Evolutionary conservation across 2,113 vertebrate genomes (phyloP).

Genomic region (Apaloderma vittatum): DNA sequence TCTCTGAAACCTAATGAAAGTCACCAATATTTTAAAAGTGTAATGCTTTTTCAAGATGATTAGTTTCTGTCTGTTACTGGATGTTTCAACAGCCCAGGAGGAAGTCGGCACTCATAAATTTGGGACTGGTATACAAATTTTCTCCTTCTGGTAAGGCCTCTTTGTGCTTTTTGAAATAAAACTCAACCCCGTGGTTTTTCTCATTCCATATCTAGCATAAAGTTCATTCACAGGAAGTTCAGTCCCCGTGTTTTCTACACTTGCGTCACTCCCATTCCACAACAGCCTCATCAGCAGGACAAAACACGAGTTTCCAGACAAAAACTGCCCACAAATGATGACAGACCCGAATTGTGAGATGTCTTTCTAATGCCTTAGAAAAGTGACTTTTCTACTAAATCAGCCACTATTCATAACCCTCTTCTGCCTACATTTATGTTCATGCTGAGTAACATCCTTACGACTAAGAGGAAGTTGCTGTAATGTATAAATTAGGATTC

Average conservation of each 20-base stretch:
- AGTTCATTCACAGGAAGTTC: not conserved
- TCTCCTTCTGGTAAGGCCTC: constrained; percentile 2
- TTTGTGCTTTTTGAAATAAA: not conserved
- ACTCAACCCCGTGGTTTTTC: not conserved
- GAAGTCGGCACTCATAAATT: constrained; percentile 33
- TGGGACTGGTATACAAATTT: not conserved
- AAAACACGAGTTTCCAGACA: not conserved
- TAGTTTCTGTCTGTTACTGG: constrained; percentile 35
- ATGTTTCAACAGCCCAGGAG: not conserved
- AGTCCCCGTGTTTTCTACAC: not conserved
- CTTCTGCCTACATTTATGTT: not conserved
- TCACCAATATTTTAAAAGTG: constrained; percentile 50
- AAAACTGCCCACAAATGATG: not conserved
- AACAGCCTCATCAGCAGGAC: not conserved
- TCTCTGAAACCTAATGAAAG: constrained; percentile 61
- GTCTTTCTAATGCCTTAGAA: not conserved
- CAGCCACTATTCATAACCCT: not conserved
- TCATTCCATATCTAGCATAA: not conserved
- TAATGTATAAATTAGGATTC: not conserved
- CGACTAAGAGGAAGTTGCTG: not conserved
- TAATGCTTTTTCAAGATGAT: not conserved
- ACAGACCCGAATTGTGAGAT: not conserved
- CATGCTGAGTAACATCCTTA: not conserved
- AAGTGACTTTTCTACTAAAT: not conserved
- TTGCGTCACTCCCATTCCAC: not conserved